phyloP scores from a whole-genome alignment of 2,888 invertebrate genomes.

The Dioctria linearis region DNA sequence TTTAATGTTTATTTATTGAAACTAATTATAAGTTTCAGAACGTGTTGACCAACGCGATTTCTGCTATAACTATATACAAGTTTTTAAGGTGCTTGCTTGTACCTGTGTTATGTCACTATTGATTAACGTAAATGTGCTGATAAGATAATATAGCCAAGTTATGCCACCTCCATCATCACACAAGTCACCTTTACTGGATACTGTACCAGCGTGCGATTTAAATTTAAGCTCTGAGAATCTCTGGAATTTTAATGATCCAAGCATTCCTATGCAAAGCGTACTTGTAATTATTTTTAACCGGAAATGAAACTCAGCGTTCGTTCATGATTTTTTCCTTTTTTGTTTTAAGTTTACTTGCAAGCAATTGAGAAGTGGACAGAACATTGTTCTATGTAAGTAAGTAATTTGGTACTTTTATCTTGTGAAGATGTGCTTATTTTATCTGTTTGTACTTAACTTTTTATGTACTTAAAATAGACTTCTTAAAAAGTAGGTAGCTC shows the following conservation, averaged over 20 bases:
- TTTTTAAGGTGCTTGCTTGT: slow-evolving; percentile 18
- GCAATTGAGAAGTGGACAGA: too few species aligned
- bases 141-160: neutral
- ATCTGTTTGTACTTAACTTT: slow-evolving; percentile 43
- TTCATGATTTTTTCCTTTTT: neutral
- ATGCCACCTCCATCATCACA: neutral
- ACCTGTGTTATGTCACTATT: slow-evolving; percentile 3
- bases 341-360: too few species aligned
- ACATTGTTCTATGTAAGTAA: too few species aligned
- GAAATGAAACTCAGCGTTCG: neutral
- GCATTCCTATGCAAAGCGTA: neutral
- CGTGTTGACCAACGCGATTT: slow-evolving; percentile 1
- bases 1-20: slow-evolving; percentile 41
- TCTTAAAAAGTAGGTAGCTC: slow-evolving; percentile 18
- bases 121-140: slow-evolving; percentile 2
- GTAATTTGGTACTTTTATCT: too few species aligned
- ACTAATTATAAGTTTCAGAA: slow-evolving; percentile 19
- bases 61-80: neutral
- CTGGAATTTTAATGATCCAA: slow-evolving; percentile 3
- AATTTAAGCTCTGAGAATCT: slow-evolving; percentile 9
- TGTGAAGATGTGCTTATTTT: neutral
- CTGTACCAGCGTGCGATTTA: neutral
- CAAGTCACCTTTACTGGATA: neutral
- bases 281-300: slow-evolving; percentile 1
- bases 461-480: slow-evolving; percentile 5